Base-by-base conservation (phyloP, 2,113 vertebrate genomes). In the Proterorhinus semilunaris region DNA sequence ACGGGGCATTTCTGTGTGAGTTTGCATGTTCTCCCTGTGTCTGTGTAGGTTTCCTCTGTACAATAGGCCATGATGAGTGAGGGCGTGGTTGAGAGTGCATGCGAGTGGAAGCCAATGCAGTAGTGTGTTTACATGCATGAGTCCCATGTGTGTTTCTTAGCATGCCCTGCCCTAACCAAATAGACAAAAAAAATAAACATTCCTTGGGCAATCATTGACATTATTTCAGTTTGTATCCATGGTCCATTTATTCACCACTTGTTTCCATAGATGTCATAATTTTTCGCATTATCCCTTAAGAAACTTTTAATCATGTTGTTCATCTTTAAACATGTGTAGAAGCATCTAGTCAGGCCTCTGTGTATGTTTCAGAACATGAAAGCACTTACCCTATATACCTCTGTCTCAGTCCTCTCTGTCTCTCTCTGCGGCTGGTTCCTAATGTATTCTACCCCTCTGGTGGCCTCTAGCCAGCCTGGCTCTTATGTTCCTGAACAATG, bases 401-500 rank as follows among this genome's bases (percentile, higher is more conserved):
- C 68, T 62, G 68, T 50, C 65, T 81, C 73, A 62, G 21, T 47
- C 44, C 43, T 57, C 53, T 64, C 48, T 10, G 54, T 71, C 52
- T 57, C 57, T 64, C 71, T 71, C 36, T 54, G 57, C 73, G 71
- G n/a, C 61, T 76, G 64, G 62, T 79, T 75, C 73, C 74, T 87
- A 86, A 89, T 86, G 80, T 87, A 84, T 89, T 88, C 84, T 85
- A 73, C 79, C 89, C 90, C 75, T 80, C 62, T 71, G 71, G 79
- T 81, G 83, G 86, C 89, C 89, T 88, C 85, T 36, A 71, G 87
- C 79, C 82, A 87, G 82, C 69, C 80, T 78, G 51, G 55, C 79
- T 90, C 82, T 87, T 86, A 74, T 87, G 85, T 76, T 77, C 67
- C 66, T 79, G 59, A 85, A 90, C 90, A 91, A 87, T 87, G 73